Base-by-base conservation (phyloP, 2,113 vertebrate species). In the Vanacampus margaritifer region DNA sequence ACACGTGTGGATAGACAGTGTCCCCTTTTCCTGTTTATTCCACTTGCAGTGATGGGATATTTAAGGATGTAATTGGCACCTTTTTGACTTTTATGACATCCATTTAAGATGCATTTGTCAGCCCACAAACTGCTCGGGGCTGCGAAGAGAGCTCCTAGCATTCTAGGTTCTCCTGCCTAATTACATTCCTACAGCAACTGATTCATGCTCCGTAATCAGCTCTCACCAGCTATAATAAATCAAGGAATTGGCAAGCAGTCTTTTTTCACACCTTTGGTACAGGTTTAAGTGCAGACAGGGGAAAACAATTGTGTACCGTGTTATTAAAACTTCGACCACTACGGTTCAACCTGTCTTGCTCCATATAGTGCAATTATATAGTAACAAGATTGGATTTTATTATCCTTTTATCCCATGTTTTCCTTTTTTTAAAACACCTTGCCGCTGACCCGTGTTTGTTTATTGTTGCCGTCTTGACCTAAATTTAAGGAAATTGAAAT, bases 61-160 rank as follows among this genome's bases (percentile, higher is more conserved):
- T 93, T 91, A 90, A 87, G 82, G 81, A 85, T 91, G 92, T 92
- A 92, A 92, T 92, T 93, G 89, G 88, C 92, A 92, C 91, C 89
- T 91, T 92, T 92, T 91, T 90, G 88, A 93, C 88, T 93, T 92
- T 93, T 93, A 93, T 92, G 90, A 89, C 88, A 88, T 77, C 83
- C 79, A 89, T 92, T 93, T 91, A 91, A 89, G 90, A 89, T 87
- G 86, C 89, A 92, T 90, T 91, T 92, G 90, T 91, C 90, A 92
- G 88, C 87, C 88, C 86, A 85, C 90, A 90, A 89, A 91, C 87
- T 80, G 89, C 89, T 88, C 17, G 74, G 86, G 89, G 87, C 87
- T 88, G 80, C 50, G 74, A 83, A 36, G 76, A 80, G 84, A 78
- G 80, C 74, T 79, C 78, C 76, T 78, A 64, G 73, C 84, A 76